Evolutionary conservation across 1,140 invertebrate species (phyloP).

Genomic region (Idris sp.): DNA sequence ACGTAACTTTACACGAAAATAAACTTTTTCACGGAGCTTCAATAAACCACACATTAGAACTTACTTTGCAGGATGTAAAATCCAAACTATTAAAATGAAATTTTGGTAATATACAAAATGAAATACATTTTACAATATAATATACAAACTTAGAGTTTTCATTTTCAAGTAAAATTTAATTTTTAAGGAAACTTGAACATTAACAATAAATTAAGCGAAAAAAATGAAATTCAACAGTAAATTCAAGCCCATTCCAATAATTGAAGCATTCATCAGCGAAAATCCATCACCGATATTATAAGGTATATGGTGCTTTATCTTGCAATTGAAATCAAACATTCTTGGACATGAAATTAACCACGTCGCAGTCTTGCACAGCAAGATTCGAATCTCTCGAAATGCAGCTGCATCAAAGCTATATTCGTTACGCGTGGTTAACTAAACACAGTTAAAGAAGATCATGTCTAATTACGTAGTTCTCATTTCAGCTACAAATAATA

Average conservation of each 20-base stretch:
- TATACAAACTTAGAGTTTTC: too few species aligned
- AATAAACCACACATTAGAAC: conserved; percentile 39
- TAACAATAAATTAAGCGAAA: too few species aligned
- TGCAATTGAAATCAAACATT: conserved; percentile 25
- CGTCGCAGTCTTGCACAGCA: conserved; percentile 10
- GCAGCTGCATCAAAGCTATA: conserved; percentile 40
- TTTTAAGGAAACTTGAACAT: too few species aligned
- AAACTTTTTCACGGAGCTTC: conserved; percentile 13
- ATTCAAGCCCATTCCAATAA: too few species aligned
- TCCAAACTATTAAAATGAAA: too few species aligned
- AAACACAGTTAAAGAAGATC: conserved; percentile 41
- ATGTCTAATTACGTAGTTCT: conserved; percentile 35
- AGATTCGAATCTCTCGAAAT: conserved; percentile 17
- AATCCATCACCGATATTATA: too few species aligned
- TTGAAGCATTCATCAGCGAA: too few species aligned
- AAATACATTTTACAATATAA: too few species aligned
- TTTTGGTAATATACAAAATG: conserved; percentile 16
- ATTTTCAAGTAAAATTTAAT: too few species aligned
- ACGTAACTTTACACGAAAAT: conserved; percentile 38
- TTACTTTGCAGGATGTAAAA: not conserved
- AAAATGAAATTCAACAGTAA: too few species aligned
- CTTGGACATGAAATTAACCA: conserved; percentile 37
- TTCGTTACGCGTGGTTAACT: conserved; percentile 42
- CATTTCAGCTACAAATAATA: conserved; percentile 34
- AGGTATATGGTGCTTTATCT: conserved; percentile 19